A percentile compares a stretch with the other conserved stretches of the same genome.
phyloP scores from a whole-genome alignment of 1,140 invertebrate species.

The Drosophila paulistorum region DNA sequence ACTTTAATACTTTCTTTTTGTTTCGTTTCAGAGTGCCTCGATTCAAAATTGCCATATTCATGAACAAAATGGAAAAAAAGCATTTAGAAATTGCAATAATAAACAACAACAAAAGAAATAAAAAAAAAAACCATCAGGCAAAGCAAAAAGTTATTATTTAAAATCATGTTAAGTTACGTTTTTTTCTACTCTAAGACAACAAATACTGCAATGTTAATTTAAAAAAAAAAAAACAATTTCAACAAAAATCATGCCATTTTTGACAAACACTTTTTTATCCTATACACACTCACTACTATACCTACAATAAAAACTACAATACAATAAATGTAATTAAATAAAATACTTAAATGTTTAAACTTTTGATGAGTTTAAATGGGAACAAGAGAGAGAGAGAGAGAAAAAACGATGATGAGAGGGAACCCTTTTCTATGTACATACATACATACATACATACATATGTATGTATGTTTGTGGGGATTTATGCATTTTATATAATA shows the following conservation, averaged over 20 bases:
- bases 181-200: slow-evolving; percentile 69
- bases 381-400: neutral
- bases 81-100: slow-evolving; percentile 39
- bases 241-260: slow-evolving; percentile 54
- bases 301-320: slow-evolving; percentile 56
- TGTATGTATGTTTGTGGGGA: neutral
- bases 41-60: slow-evolving; percentile 66
- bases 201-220: slow-evolving; percentile 71
- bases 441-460: too few relatives aligned
- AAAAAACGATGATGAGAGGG: neutral
- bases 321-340: slow-evolving; percentile 78
- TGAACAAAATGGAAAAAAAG: slow-evolving; percentile 60
- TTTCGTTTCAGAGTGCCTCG: slow-evolving; percentile 16
- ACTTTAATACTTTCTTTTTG: neutral
- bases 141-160: slow-evolving; percentile 64
- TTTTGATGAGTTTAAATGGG: neutral
- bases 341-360: slow-evolving; percentile 65
- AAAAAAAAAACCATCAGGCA: slow-evolving; percentile 24
- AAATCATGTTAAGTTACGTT: slow-evolving; percentile 72
- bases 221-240: slow-evolving; percentile 37
- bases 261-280: slow-evolving; percentile 55
- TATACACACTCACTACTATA: slow-evolving; percentile 29
- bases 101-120: too few relatives aligned
- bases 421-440: neutral
- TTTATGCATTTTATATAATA: slow-evolving; percentile 27